These are phyloP conservation scores for Myopa testacea DNA, from an alignment of 2,888 invertebrate genomes.

Conservation along the genomic window DNA sequence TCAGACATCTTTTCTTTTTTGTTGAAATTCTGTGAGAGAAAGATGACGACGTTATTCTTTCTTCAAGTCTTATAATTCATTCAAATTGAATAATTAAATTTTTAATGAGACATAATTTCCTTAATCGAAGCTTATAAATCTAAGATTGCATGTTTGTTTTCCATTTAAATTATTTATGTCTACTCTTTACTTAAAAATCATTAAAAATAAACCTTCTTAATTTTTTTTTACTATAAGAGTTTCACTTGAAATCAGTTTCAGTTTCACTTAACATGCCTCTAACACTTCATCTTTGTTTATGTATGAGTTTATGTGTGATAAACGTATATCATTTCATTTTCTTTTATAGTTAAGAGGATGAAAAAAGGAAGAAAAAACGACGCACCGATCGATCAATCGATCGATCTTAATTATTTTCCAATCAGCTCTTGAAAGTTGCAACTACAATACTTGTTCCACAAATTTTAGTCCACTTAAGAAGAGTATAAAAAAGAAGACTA, in stretches of 20 bases:
- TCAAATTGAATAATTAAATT: slow-evolving; percentile 7
- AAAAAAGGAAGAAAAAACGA: background rate
- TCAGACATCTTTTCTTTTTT: background rate
- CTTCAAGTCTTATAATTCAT: background rate
- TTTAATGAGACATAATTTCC: background rate
- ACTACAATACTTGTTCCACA: background rate
- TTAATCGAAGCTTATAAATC: background rate
- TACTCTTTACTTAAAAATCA: too few species aligned
- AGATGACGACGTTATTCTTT: background rate
- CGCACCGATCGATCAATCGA: background rate
- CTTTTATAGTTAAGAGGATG: background rate
- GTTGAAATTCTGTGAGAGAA: too few species aligned
- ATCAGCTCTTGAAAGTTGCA: background rate
- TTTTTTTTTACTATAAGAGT: too few species aligned
- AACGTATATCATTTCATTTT: background rate
- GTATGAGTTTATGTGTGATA: background rate
- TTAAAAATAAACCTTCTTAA: too few species aligned
- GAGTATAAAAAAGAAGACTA: background rate
- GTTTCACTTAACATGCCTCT: too few species aligned
- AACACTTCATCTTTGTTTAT: background rate
- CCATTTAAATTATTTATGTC: too few species aligned
- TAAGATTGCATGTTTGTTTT: too few species aligned
- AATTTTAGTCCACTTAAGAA: background rate
- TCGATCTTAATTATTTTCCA: slow-evolving; percentile 37
- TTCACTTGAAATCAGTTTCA: background rate